phyloP scores from a whole-genome alignment of 2,797 vertebrate genomes.

The Helicolenus hilgendorfi region DNA sequence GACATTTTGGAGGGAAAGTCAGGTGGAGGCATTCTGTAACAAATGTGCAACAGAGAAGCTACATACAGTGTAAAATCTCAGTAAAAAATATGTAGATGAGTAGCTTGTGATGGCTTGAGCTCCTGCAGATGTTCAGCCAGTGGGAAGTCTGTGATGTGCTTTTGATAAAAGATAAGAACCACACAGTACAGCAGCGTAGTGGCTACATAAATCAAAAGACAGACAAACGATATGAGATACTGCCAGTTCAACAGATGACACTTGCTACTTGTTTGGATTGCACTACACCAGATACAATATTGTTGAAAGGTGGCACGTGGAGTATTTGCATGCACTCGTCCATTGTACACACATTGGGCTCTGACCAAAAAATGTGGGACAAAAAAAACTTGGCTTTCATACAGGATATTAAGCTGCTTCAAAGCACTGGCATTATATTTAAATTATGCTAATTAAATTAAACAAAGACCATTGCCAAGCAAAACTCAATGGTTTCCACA shows the following conservation, averaged over 20 bases:
- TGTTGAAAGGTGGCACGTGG: slow-evolving; percentile 46
- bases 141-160: slow-evolving; percentile 41
- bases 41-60: not conserved
- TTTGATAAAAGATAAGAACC: slow-evolving; percentile 66
- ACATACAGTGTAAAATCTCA: not conserved
- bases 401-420: slow-evolving; percentile 65
- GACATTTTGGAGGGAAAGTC: slow-evolving; percentile 23
- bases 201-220: slow-evolving; percentile 65
- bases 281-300: slow-evolving; percentile 28
- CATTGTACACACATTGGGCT: slow-evolving; percentile 23
- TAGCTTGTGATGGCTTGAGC: slow-evolving; percentile 32
- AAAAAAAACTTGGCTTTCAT: slow-evolving; percentile 21
- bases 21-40: not conserved
- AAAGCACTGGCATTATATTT: slow-evolving; percentile 70
- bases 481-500: slow-evolving; percentile 60
- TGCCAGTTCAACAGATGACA: slow-evolving; percentile 70
- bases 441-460: slow-evolving; percentile 75
- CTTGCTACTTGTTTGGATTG: slow-evolving; percentile 60
- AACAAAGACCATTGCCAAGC: slow-evolving; percentile 69
- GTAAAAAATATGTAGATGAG: slow-evolving; percentile 26
- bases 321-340: slow-evolving; percentile 34
- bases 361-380: slow-evolving; percentile 42
- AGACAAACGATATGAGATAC: slow-evolving; percentile 53
- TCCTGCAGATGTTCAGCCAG: slow-evolving; percentile 49
- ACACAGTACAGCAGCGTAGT: slow-evolving; percentile 10